Evolutionary conservation across 64 coral and sea anemone genomes (phyloP), one percentile per base, ranked within the genome.

Genomic region (Montipora foliosa): DNA sequence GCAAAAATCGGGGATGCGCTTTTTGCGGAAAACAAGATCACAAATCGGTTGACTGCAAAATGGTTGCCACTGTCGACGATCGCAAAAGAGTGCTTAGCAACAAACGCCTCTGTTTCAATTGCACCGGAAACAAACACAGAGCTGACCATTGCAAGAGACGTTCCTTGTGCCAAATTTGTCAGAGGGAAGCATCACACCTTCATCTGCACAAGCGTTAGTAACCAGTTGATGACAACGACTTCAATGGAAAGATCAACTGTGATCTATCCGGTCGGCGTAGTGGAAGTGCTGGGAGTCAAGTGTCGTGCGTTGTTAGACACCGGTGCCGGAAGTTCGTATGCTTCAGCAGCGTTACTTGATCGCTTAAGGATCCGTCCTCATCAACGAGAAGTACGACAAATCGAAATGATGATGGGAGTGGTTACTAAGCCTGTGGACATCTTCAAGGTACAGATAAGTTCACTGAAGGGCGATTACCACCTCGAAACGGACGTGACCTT

Each of bases 101-200:
- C 49, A 78, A 67, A 72, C 80, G 71, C 8, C 70, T 78, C 8
- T 85, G 82, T 53, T 92, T 92, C 45, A 92, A 92, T 44, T 92
- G 90, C 58, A 84, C 90, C 10, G 91, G 91, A 5, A 9, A 6
- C 58, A 87, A 77, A 50, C 91, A 93, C 62, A 49, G 60, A n/a
- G 84, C 84, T 61, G 78, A 24, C 1, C 51, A 19, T n/a, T 94
- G 79, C 29, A 89, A 58, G 45, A 90, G 87, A 47, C 79, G 48
- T 47, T 66, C 79, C 16, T 87, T 82, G 14, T 87, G 94, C 79
- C 47, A 87, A 15, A 83, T 85, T 57, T 95, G 93, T 64, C 75
- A 91, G 61, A 16, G 45, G 17, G 12, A 67, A 67, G 64, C 76
- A 78, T 19, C 76, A 78, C 76, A 78, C 76, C 12, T 78, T 19